Base-by-base conservation (phyloP, 2,888 invertebrate species). In the Andrena marginata region DNA sequence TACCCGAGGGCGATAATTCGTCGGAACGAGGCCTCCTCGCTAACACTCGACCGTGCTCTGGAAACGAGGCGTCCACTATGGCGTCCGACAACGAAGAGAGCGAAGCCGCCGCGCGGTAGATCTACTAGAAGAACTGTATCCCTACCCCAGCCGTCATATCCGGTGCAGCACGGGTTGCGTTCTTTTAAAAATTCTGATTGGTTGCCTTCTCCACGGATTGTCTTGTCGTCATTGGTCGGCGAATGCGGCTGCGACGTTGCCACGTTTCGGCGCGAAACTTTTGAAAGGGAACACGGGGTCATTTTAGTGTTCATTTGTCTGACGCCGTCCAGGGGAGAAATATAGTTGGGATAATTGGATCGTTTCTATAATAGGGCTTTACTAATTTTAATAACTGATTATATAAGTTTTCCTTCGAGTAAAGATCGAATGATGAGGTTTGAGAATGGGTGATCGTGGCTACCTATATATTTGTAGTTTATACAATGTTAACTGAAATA, bases 41-140 rank as follows among this genome's bases (percentile, higher is more conserved):
- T 31, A 20, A 23, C 71, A 59, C 42, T 20, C 51, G 8, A 62
- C 49, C 2, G 23, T 10, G 13, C 49, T 35, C 20, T 4, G 13
- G 13, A 59, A 35, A 73, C 75, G 85, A 90, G 16, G 71, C 80
- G 77, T 72, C 7, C 87, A 79, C 85, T 75, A 70, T 69, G 89
- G 84, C 72, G 90, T 88, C 85, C 85, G 63, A 71, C 77, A 86
- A 85, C 88, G 89, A 85, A 92, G 86, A 91, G 91, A 84, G 54
- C 70, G 82, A 68, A 29, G 23, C 13, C 63, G 54, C 68, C 26
- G 23, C 20, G 60, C 20, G n/a, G 20, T 6, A 20, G 51, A 69
- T 31, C n/a, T 67, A 67, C 74, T 73, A 78, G 60, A 81, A 51
- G 26, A 31, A 54, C 29, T 48, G 4, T 16, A 68, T 73, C 82